Evolutionary conservation across 2,113 vertebrate species (phyloP), one percentile per base, ranked within the genome.

Genomic region (Hydropotes inermis): DNA sequence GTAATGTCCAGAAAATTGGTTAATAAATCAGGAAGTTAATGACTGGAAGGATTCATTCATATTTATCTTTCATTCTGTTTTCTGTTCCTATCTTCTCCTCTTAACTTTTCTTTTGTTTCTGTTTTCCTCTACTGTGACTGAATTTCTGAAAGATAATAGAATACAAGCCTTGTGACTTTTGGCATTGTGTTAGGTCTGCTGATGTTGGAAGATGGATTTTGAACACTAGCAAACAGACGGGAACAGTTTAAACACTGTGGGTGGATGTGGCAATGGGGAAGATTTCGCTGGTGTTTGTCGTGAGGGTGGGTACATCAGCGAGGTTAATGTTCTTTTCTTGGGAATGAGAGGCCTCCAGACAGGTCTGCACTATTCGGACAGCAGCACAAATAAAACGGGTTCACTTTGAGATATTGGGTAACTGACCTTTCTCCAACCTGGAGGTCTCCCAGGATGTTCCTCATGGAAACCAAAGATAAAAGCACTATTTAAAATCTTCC

Each of bases 181-280:
- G 54, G 86, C n/a, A 27, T 87, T 54, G 92, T 60, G 54, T 88
- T 67, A 33, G 85, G 47, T 95, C 50, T 91, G 21, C 6, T 96
- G 57, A 76, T 91, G 64, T 60, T 87, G 47, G 61, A 82, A 94
- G 95, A 79, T 95, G 87, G 94, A 96, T 83, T 97, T 97, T 98
- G 95, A 93, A 93, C 94, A 60, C 67, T 91, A 84, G 85, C 94
- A 93, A 97, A 97, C 67, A 96, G 87, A 93, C 57, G 16, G 30
- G 50, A 82, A 43, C n/a, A 19, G 60, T 88, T 91, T 94, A 92
- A 97, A 95, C 85, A 90, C 61, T 97, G 81, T 74, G 67, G 27
- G 30, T 78, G 8, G 94, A 81, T 94, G 88, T 88, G 52, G 95
- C 86, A 87, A 57, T 64, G 52, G 36, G 61, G 78, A 54, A 64